Evolutionary conservation across 2,113 vertebrate genomes (phyloP), one percentile per base, ranked within the genome.

Genomic region (Dicentrarchus labrax): DNA sequence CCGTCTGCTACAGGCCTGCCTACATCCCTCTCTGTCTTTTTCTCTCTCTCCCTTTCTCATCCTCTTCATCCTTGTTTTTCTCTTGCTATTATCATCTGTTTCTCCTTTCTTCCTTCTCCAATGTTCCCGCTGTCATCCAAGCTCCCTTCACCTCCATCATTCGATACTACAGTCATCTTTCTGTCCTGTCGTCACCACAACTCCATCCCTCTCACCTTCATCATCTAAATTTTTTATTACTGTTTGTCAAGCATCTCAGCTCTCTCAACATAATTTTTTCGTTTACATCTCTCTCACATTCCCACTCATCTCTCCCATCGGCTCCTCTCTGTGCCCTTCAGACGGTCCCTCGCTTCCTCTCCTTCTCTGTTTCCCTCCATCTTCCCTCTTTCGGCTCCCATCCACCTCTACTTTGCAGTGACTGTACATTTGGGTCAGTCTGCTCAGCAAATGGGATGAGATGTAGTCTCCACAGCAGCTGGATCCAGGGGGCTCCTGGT

Each of bases 401-500:
- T 86, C 83, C 83, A 86, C 91, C 76, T 80, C 90, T 39, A 73
- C 72, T 80, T 84, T 76, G 72, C 76, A 65, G 86, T 83, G 90
- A 82, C 80, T 72, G 54, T 66, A 68, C 85, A 93, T 94, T 90
- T 92, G 92, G 93, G 91, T 94, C 94, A 88, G 89, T 90, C 83
- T 76, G 87, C 84, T 92, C 89, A 86, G 86, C 88, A 89, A 89
- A 91, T 92, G 94, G 94, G 95, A 95, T 95, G 92, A 93, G 90
- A 95, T 96, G 95, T 96, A 94, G 94, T 94, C 94, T 92, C 84
- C 78, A 88, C 70, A 85, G 93, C 80, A 83, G 84, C 89, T 72
- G 76, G 91, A 94, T 94, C 93, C 93, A 93, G 94, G 92, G 92
- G 94, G 93, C 91, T 94, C 94, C 94, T 94, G 94, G 93, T 90